Evolutionary conservation across 1,140 invertebrate genomes (phyloP).

Genomic region (Drosophila burlai): DNA sequence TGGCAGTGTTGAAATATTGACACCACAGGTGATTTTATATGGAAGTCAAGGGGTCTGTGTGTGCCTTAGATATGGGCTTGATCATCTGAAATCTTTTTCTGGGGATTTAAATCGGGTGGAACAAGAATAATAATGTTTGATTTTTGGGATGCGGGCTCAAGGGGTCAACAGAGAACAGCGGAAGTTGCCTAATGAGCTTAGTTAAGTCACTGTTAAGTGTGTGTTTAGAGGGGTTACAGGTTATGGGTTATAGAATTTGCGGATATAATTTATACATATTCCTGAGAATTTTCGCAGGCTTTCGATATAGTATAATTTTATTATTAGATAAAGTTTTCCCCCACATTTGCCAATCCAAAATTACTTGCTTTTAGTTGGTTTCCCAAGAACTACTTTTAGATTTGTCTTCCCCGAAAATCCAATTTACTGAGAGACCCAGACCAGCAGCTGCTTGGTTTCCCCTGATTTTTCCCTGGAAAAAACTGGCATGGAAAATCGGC

Average conservation of each 20-base stretch:
- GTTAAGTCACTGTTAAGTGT: conserved; percentile 1
- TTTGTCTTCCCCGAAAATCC: background rate
- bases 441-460: conserved; percentile 48
- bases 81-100: conserved; percentile 19
- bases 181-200: conserved; percentile 37
- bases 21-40: conserved; percentile 81
- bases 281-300: background rate
- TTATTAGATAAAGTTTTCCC: background rate
- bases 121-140: conserved; percentile 24
- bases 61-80: conserved; percentile 14
- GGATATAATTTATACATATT: background rate
- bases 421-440: background rate
- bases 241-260: background rate
- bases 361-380: conserved; percentile 1
- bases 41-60: conserved; percentile 65
- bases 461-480: conserved; percentile 14
- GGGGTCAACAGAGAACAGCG: conserved; percentile 36
- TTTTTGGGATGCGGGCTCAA: conserved; percentile 53
- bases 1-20: conserved; percentile 83
- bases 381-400: conserved; percentile 7
- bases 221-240: background rate
- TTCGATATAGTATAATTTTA: background rate
- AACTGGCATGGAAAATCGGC: conserved; percentile 19
- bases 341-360: background rate
- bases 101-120: conserved; percentile 9